phyloP scores from a whole-genome alignment of 2,113 vertebrate species.

The Python bivittatus region DNA sequence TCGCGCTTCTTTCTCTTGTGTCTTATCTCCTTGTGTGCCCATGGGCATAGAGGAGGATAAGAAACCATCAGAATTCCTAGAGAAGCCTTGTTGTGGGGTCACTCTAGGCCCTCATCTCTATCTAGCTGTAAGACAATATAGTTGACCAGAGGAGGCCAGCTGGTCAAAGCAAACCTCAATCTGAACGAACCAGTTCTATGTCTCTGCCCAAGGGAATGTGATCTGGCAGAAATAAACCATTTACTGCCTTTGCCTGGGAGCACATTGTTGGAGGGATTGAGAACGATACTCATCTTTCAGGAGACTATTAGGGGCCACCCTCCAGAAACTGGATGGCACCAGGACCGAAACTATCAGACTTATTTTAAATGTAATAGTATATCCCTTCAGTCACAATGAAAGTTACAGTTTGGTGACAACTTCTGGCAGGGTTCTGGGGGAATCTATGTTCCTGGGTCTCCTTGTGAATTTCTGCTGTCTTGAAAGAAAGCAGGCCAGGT shows the following conservation, averaged over 20 bases:
- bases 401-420: not conserved
- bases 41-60: not conserved
- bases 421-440: not conserved
- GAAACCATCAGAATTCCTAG: not conserved
- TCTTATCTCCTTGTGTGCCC: not conserved
- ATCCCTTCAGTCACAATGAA: not conserved
- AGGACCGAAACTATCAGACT: not conserved
- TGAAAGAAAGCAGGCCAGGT: not conserved
- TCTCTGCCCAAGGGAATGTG: not conserved
- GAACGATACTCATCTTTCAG: not conserved
- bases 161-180: not conserved
- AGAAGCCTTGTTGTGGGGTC: not conserved
- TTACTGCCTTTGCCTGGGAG: not conserved
- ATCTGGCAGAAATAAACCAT: not conserved
- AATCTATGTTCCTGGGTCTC: not conserved
- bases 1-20: not conserved
- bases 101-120: not conserved
- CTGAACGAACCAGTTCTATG: not conserved
- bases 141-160: not conserved
- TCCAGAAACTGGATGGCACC: not conserved
- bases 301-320: not conserved
- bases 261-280: not conserved
- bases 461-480: not conserved
- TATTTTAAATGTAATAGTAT: not conserved
- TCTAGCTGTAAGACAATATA: not conserved